These are phyloP conservation scores for Manis crassicaudata DNA, from an alignment of 2,797 vertebrate species.

Conservation along the genomic window DNA sequence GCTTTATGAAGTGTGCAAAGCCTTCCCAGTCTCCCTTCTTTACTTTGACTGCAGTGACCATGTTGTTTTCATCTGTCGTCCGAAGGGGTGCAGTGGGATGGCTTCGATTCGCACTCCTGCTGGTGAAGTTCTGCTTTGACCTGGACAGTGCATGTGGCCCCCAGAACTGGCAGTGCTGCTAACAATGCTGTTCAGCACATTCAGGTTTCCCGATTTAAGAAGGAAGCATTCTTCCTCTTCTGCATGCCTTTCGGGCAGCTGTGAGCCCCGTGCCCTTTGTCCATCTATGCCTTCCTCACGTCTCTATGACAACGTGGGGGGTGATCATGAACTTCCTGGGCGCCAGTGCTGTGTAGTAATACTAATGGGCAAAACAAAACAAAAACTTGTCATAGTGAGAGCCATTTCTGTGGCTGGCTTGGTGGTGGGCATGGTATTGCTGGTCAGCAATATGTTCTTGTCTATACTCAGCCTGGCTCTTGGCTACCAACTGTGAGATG, in stretches of 20 bases:
- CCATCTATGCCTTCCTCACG: slow-evolving; percentile 35
- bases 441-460: slow-evolving; percentile 68
- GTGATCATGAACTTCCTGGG: not conserved
- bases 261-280: slow-evolving; percentile 18
- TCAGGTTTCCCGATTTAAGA: slow-evolving; percentile 9
- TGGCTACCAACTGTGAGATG: slow-evolving; percentile 72
- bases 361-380: slow-evolving; percentile 30
- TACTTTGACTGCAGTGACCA: not conserved
- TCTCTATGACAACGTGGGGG: not conserved
- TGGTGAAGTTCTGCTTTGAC: not conserved
- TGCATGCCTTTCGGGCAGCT: slow-evolving; percentile 40
- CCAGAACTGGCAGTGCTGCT: not conserved
- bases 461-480: slow-evolving; percentile 65
- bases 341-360: not conserved
- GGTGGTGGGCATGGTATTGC: not conserved
- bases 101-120: not conserved
- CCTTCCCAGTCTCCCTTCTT: not conserved
- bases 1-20: not conserved
- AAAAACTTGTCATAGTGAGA: not conserved
- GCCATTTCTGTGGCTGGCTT: not conserved
- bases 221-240: not conserved
- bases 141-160: not conserved
- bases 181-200: not conserved
- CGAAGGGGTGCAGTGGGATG: not conserved
- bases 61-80: not conserved